Evolutionary conservation across 1,140 invertebrate species (phyloP).

Genomic region (Papilio aristodemus): DNA sequence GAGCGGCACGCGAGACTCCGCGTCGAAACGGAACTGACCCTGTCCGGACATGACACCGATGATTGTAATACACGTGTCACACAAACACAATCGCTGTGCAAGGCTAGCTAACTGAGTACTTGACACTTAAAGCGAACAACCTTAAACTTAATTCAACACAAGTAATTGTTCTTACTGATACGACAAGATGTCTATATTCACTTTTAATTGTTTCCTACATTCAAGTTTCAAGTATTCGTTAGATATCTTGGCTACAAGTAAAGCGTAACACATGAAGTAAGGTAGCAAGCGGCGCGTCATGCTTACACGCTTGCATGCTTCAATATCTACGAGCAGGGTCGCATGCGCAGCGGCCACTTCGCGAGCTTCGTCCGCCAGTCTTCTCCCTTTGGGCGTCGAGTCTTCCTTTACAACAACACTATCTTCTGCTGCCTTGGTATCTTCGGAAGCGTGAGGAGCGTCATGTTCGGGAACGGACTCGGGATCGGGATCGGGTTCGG

Average conservation of each 20-base stretch:
- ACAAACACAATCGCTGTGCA: conserved; percentile 44
- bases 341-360: conserved; percentile 77
- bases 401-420: conserved; percentile 73
- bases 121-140: background rate
- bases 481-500: conserved; percentile 43
- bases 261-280: conserved; percentile 50
- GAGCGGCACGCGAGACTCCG: conserved; percentile 85
- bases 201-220: no score
- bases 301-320: conserved; percentile 82
- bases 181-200: no score
- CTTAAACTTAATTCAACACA: background rate
- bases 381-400: conserved; percentile 66
- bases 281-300: conserved; percentile 73
- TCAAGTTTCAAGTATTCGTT: conserved; percentile 14
- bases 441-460: conserved; percentile 56
- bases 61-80: conserved; percentile 39
- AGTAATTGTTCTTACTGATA: no score
- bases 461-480: conserved; percentile 47
- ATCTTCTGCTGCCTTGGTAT: conserved; percentile 56
- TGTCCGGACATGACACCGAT: conserved; percentile 71
- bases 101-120: conserved; percentile 26
- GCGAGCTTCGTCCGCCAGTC: conserved; percentile 69
- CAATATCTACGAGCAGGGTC: conserved; percentile 78
- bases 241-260: conserved; percentile 31
- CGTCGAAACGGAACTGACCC: conserved; percentile 91